Percentiles rank a stretch among this genome's conserved stretches.
phyloP scores from a whole-genome alignment of 2,797 vertebrate genomes.

The Philypnodon macrostomus region DNA sequence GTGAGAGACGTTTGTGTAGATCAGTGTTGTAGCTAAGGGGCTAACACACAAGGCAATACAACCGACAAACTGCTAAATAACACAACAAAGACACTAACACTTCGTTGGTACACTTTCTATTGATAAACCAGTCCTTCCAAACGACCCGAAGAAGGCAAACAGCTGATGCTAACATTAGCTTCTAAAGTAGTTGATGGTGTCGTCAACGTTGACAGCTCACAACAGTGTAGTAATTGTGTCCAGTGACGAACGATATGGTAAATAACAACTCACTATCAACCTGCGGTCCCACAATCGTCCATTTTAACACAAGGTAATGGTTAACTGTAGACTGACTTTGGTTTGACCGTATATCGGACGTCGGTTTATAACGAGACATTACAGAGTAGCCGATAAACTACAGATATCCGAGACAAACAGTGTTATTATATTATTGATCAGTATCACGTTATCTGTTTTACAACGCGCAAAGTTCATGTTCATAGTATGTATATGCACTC shows the following conservation, averaged over 20 bases:
- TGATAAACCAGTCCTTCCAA: not conserved
- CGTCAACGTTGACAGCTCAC: conserved; percentile 38
- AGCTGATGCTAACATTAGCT: conserved; percentile 14
- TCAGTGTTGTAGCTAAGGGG: conserved; percentile 33
- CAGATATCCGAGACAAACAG: no score
- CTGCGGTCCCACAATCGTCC: no score
- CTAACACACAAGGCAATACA: conserved; percentile 20
- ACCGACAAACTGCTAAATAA: not conserved
- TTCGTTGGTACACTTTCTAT: no score
- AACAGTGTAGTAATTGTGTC: not conserved
- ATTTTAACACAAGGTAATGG: no score
- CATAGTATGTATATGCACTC: no score
- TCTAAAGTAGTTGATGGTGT: conserved; percentile 20
- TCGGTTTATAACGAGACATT: no score
- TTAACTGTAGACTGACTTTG: no score
- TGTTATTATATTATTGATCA: no score
- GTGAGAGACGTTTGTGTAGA: conserved; percentile 32
- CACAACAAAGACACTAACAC: not conserved
- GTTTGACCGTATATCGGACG: no score
- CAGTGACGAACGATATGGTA: not conserved
- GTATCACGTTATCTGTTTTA: no score
- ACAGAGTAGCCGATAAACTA: no score
- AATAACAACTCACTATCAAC: not conserved
- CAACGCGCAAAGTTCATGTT: no score
- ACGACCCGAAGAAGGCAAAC: not conserved